Base-by-base conservation (phyloP, 1,140 invertebrate genomes). In the Eufriesea mexicana region DNA sequence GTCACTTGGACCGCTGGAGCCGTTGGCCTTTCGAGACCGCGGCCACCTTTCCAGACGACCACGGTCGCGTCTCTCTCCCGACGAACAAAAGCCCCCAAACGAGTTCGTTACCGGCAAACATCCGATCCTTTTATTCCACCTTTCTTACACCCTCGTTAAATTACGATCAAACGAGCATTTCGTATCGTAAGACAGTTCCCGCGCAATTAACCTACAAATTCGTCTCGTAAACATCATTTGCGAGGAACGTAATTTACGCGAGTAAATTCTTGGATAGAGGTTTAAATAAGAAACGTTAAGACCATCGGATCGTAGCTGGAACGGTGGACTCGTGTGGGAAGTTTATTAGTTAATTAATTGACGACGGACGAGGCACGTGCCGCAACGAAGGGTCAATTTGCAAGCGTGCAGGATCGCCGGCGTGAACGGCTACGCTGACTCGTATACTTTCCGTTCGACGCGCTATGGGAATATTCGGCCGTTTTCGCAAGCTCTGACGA, bases 291-390 rank as follows among this genome's bases (percentile, higher is more conserved):
- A 59, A 64, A 10, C 12, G 45, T 18, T 12, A 10, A 49, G 14
- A 20, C 1, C 1, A 62, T 20, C 7, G 14, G n/a, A 42, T 35
- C 42, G n/a, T 35, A 75, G 8, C 8, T 59, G 5, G 54, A 80
- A 35, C 23, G 28, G 20, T 45, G 76, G 73, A 84, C 79, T 84
- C 83, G 72, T 79, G 68, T 79, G 68, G 81, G 76, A 82, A 88
- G 87, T 91, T 92, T 89, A 92, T 93, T 92, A 87, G 84, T 91
- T 89, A 86, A 91, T 92, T 91, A 91, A 92, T 89, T 80, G 88
- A 92, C 83, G 77, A 79, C 81, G 78, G 85, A 70, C 57, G 74
- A 77, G 70, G 68, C 87, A 84, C 89, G 87, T 91, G 90, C 73
- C 73, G 68, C 71, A 86, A 62, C 83, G 62, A 59, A 77, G 89